Evolutionary conservation across 2,113 vertebrate genomes (phyloP).

Genomic region (Elaphurus davidianus): DNA sequence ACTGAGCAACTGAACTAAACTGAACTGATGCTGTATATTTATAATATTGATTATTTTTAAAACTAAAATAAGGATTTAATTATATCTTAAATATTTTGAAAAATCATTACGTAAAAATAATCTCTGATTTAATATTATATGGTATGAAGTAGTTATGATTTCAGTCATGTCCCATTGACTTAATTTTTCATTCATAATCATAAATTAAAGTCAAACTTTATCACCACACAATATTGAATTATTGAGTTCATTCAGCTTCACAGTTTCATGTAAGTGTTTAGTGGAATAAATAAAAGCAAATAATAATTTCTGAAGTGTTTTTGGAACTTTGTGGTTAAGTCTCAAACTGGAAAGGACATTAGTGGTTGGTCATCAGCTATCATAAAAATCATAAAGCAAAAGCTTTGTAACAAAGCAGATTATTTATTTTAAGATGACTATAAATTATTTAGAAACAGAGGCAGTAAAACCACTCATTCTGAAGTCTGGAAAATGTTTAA

Average conservation of each 20-base stretch:
- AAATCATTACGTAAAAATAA: slow-evolving; percentile 11
- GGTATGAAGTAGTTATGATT: neutral
- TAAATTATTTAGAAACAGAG: slow-evolving; percentile 15
- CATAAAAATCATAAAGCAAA: neutral
- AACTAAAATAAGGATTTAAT: neutral
- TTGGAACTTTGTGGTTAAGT: neutral
- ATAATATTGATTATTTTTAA: neutral
- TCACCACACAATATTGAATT: neutral
- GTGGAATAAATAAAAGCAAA: neutral
- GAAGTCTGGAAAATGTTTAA: slow-evolving; percentile 11
- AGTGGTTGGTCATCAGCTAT: neutral
- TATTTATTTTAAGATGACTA: slow-evolving; percentile 16
- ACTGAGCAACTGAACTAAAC: too few species aligned
- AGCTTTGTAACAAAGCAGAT: neutral
- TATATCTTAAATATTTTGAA: slow-evolving; percentile 10
- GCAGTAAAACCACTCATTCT: neutral
- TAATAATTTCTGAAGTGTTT: neutral
- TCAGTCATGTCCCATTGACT: neutral
- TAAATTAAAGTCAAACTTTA: slow-evolving; percentile 20
- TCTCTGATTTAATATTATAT: neutral
- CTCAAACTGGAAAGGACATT: neutral
- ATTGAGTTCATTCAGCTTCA: neutral
- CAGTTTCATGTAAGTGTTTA: neutral
- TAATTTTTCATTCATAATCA: neutral
- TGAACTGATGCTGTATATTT: neutral